Evolutionary conservation across 2,113 vertebrate genomes (phyloP).

Genomic region (Fregetta grallaria): DNA sequence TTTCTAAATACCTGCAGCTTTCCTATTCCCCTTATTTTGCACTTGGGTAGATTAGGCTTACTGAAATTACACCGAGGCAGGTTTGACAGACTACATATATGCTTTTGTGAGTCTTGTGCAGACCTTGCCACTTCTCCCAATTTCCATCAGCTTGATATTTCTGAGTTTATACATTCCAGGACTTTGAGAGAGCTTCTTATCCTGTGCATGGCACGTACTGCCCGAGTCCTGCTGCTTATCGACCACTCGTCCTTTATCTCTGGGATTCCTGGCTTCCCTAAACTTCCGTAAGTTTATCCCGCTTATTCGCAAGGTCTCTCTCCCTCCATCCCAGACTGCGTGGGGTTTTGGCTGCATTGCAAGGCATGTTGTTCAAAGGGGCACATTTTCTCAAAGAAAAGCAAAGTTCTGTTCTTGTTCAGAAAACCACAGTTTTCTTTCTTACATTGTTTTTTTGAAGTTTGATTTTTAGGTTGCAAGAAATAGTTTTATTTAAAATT

Average conservation of each 20-base stretch:
- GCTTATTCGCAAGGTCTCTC: background rate
- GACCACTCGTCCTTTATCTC: background rate
- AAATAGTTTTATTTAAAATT: background rate
- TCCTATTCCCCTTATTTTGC: background rate
- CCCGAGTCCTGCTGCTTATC: background rate
- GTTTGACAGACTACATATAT: background rate
- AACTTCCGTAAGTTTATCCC: background rate
- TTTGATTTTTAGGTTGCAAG: background rate
- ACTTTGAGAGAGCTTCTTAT: background rate
- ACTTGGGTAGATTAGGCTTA: background rate
- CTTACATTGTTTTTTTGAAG: background rate
- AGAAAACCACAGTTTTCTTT: background rate
- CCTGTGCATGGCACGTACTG: fast-evolving
- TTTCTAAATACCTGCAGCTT: background rate
- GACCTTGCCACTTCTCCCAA: background rate
- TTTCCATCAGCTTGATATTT: background rate
- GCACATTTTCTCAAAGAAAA: background rate
- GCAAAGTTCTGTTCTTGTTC: background rate
- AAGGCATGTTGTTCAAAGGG: background rate
- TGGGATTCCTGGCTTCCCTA: background rate
- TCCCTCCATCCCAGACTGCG: background rate
- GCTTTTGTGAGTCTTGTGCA: background rate
- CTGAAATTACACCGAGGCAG: background rate
- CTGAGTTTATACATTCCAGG: background rate
- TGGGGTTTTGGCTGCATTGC: background rate